phyloP scores from a whole-genome alignment of 1,140 invertebrate genomes.

The Brachionus asplanchnoidis region DNA sequence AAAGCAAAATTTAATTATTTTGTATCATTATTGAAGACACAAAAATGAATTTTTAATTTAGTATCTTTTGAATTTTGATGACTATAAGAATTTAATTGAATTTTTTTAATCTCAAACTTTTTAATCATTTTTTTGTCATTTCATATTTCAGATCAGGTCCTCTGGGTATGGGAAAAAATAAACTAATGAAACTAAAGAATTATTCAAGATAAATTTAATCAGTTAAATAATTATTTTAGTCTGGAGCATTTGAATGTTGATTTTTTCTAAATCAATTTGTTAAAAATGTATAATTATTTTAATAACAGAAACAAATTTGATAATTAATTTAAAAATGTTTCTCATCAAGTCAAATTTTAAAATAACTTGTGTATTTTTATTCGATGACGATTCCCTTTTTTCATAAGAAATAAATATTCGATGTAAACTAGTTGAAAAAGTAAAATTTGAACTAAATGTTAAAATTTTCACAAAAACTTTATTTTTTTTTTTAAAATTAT shows the following conservation, averaged over 20 bases:
- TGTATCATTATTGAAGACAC: too few species aligned
- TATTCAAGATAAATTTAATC: background rate
- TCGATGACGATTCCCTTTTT: background rate
- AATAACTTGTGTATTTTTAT: background rate
- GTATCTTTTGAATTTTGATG: too few species aligned
- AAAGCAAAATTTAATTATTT: too few species aligned
- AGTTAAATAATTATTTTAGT: background rate
- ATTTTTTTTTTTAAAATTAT: too few species aligned
- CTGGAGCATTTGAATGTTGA: background rate
- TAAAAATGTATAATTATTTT: background rate
- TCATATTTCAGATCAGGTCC: background rate
- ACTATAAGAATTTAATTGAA: too few species aligned
- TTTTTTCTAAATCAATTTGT: background rate
- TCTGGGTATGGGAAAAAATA: background rate
- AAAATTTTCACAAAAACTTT: too few species aligned
- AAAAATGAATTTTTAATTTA: too few species aligned
- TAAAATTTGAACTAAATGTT: too few species aligned
- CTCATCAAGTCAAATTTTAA: background rate
- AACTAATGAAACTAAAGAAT: background rate
- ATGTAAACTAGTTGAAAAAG: too few species aligned
- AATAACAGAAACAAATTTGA: background rate
- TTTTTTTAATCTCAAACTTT: too few species aligned
- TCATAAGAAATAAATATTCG: background rate
- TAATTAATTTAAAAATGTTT: background rate
- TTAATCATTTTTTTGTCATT: background rate